These are phyloP conservation scores for Oreochromis aureus DNA, from an alignment of 2,113 vertebrate genomes.

Conservation along the genomic window DNA sequence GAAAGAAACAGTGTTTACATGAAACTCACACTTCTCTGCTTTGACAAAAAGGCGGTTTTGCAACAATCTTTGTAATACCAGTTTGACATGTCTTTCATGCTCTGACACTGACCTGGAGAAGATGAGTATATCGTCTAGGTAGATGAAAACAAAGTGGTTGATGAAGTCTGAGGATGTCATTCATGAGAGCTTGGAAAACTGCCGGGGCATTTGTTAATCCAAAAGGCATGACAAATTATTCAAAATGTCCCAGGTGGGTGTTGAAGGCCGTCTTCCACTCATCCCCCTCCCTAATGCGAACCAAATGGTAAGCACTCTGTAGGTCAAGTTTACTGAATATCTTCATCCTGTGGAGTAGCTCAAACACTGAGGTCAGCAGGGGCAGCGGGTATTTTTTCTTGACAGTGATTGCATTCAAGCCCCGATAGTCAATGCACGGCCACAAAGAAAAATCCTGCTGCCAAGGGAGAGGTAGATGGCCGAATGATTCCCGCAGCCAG, in stretches of 20 bases:
- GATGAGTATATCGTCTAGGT: background rate
- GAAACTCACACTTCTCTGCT: background rate
- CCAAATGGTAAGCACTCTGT: background rate
- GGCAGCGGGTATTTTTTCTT: background rate
- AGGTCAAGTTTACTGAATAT: background rate
- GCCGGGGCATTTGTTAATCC: background rate
- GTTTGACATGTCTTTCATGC: background rate
- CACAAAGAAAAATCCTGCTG: background rate
- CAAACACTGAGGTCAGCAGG: background rate
- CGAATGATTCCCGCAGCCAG: background rate
- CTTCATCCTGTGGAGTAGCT: background rate
- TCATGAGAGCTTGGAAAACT: background rate
- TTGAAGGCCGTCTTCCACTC: background rate
- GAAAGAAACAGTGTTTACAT: background rate
- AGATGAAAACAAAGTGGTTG: background rate
- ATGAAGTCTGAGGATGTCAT: background rate
- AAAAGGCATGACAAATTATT: background rate
- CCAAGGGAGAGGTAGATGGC: background rate
- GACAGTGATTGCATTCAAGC: background rate
- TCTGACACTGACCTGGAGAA: background rate
- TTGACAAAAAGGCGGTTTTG: background rate
- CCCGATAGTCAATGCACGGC: background rate
- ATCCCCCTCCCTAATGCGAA: background rate
- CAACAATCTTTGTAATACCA: background rate
- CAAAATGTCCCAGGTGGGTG: background rate